Percentiles rank a stretch among this genome's conserved stretches.
These are phyloP conservation scores for Tauraco erythrolophus DNA, from an alignment of 2,113 vertebrate species.

Conservation along the genomic window DNA sequence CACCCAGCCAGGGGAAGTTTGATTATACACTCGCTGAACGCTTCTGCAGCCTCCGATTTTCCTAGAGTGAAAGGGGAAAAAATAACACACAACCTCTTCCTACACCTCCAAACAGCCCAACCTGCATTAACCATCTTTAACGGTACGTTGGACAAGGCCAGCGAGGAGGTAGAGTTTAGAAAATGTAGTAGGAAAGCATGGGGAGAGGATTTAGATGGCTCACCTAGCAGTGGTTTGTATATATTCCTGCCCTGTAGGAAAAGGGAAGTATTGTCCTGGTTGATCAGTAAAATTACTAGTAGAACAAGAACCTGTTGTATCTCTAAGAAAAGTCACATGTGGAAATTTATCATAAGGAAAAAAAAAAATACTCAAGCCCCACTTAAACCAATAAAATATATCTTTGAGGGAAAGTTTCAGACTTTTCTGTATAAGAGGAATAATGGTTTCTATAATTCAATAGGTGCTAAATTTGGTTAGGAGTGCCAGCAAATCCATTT, in stretches of 20 bases:
- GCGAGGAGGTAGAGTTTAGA: not conserved
- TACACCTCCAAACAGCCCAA: not conserved
- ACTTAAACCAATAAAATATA: conserved; percentile 71
- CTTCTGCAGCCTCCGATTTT: not conserved
- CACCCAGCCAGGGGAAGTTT: not conserved
- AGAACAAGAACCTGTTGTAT: not conserved
- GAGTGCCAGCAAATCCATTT: conserved; percentile 76
- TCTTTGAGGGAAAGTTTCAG: conserved; percentile 66
- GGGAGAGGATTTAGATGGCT: not conserved
- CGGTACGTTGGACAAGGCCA: fast-evolving
- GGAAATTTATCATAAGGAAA: conserved; percentile 18
- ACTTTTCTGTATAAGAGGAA: conserved; percentile 35
- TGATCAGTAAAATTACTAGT: not conserved
- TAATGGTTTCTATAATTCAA: conserved; percentile 71
- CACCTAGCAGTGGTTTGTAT: too few species aligned
- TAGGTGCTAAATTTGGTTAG: conserved; percentile 66
- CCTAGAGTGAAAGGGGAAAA: not conserved
- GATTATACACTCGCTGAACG: not conserved
- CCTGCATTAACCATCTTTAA: not conserved
- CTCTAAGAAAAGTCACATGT: not conserved
- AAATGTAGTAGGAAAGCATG: not conserved
- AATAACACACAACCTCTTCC: not conserved
- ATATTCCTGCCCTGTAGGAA: not conserved
- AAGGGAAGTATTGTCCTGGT: not conserved
- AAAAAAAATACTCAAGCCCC: not conserved